Percentiles rank a stretch among this genome's conserved stretches.
These are phyloP conservation scores for Numenius phaeopus DNA, from an alignment of 2,797 vertebrate species.

Conservation along the genomic window DNA sequence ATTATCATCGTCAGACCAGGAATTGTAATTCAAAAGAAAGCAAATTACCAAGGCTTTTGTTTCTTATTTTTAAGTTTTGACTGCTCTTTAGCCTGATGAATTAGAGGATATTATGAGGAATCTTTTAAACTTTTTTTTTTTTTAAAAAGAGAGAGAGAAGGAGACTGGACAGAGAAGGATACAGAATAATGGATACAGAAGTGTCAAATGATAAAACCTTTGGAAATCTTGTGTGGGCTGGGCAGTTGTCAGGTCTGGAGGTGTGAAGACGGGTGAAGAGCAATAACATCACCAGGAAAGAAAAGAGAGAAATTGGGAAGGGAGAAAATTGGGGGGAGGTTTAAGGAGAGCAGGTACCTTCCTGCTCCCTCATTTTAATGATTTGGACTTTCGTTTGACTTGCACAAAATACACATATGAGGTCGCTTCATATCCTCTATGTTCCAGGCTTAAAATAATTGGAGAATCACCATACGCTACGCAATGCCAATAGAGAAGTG, in stretches of 20 bases:
- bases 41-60: background rate
- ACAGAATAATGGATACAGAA: too few species aligned
- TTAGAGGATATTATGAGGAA: background rate
- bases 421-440: fast-evolving
- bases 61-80: background rate
- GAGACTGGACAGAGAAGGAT: too few species aligned
- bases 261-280: background rate
- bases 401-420: fast-evolving
- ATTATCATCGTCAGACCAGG: background rate
- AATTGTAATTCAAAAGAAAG: conserved; percentile 1
- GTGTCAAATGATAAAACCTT: background rate
- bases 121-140: background rate
- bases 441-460: background rate
- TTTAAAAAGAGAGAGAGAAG: background rate
- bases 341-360: background rate
- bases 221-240: background rate
- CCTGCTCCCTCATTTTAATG: background rate
- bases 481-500: too few species aligned
- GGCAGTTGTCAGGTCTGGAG: background rate
- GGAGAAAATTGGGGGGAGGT: background rate
- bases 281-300: too few species aligned
- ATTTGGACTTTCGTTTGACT: background rate
- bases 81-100: background rate
- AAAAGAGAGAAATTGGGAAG: background rate
- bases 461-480: background rate